Conservation (phyloP, 2,113 vertebrate genomes). For the Motacilla tschutschensis region DNA sequence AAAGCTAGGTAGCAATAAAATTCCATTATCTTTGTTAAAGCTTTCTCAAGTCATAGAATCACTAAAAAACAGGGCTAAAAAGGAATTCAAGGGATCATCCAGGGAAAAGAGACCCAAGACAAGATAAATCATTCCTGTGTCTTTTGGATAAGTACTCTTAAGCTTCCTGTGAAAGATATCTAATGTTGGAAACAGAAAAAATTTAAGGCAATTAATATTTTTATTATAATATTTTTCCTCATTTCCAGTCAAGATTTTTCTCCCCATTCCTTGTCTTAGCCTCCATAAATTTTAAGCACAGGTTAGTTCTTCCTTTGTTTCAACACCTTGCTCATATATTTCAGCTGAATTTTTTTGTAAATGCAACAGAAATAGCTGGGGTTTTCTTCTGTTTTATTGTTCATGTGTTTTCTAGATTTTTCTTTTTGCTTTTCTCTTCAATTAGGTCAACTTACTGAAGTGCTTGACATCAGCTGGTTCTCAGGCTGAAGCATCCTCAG, state of each 20-base stretch:
- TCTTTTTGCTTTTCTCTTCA: not conserved
- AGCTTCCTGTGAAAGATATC: not conserved
- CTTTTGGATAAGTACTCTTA: not conserved
- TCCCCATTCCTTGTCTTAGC: not conserved
- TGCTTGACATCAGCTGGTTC: not conserved
- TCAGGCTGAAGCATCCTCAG: not conserved
- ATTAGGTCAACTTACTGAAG: not conserved
- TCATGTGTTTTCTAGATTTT: not conserved
- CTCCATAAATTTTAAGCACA: not conserved
- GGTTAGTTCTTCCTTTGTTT: not conserved
- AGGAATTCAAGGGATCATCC: not conserved
- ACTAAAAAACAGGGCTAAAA: not conserved
- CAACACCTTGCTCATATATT: not conserved
- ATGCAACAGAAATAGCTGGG: not conserved
- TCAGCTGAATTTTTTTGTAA: not conserved
- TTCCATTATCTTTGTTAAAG: constrained; percentile 20
- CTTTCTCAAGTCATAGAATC: not conserved
- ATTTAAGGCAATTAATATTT: not conserved
- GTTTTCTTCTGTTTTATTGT: accelerated
- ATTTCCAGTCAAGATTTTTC: not conserved
- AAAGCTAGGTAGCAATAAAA: constrained; percentile 24
- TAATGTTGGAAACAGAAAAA: not conserved
- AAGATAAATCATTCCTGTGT: not conserved
- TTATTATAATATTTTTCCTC: not conserved
- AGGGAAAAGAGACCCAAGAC: not conserved